Evolutionary conservation across 2,113 vertebrate species (phyloP).

Genomic region (Larimichthys polyactis): DNA sequence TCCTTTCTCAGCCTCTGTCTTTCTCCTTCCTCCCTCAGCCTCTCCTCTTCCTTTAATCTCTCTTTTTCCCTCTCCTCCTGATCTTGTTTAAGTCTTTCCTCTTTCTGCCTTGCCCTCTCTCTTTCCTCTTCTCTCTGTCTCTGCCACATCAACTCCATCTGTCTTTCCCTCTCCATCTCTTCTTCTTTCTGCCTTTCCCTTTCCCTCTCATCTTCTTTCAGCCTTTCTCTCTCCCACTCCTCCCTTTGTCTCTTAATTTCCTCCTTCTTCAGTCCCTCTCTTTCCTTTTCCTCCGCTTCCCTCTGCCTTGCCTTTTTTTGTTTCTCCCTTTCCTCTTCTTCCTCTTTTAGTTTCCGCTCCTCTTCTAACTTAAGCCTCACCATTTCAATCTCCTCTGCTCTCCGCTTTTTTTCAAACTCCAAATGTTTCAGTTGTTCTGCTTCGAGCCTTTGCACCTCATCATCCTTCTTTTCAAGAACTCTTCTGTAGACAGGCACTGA

Average conservation of each 20-base stretch:
- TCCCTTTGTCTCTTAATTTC: conserved; percentile 18
- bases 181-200: conserved; percentile 1
- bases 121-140: conserved; percentile 34
- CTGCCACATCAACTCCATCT: background rate
- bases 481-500: conserved; percentile 31
- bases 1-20: background rate
- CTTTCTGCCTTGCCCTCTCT: conserved; percentile 14
- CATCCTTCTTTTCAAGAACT: conserved; percentile 27
- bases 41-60: conserved; percentile 10
- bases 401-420: conserved; percentile 44
- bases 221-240: background rate
- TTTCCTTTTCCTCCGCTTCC: background rate
- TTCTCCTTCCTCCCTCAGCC: conserved; percentile 26
- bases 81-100: conserved; percentile 9
- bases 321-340: conserved; percentile 34
- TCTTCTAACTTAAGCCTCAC: conserved; percentile 29
- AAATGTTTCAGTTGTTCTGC: conserved; percentile 48
- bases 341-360: conserved; percentile 31
- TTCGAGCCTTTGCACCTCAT: conserved; percentile 27
- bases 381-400: conserved; percentile 53
- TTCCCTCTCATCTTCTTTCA: conserved; percentile 15
- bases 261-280: background rate
- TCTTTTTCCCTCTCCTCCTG: conserved; percentile 16
- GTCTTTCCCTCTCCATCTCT: conserved; percentile 22
- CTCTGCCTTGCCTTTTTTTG: conserved; percentile 11